These are phyloP conservation scores for Platerodrilus igneus DNA, from an alignment of 2,888 invertebrate species.

Conservation along the genomic window DNA sequence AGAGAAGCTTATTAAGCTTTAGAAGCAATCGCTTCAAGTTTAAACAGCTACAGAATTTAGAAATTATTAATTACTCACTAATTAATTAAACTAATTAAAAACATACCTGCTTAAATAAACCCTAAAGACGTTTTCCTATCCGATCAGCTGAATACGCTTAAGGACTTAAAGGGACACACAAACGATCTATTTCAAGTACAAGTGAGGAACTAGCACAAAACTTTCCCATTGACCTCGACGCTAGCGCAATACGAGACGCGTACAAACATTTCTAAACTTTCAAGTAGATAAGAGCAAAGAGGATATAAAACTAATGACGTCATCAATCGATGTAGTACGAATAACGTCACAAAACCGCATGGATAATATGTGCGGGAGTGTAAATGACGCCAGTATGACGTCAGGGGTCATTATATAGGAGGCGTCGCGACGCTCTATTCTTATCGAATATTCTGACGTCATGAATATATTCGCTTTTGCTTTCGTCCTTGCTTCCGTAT, in stretches of 20 bases:
- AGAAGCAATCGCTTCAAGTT: no score
- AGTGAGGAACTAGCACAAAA: conserved; percentile 23
- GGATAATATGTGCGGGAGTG: conserved; percentile 35
- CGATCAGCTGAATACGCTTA: no score
- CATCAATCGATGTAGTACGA: conserved; percentile 35
- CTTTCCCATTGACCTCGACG: conserved; percentile 39
- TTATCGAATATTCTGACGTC: conserved; percentile 38
- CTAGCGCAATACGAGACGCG: conserved; percentile 29
- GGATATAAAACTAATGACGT: conserved; percentile 33
- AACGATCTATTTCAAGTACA: conserved; percentile 12
- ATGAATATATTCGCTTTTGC: conserved; percentile 26
- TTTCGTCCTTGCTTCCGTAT: conserved; percentile 20
- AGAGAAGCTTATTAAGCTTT: no score
- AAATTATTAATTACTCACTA: no score
- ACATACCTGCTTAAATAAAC: no score
- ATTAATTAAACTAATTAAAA: no score
- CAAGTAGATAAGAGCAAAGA: conserved; percentile 15
- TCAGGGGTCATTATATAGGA: conserved; percentile 31
- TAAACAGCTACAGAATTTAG: no score
- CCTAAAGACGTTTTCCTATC: no score
- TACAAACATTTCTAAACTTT: conserved; percentile 17
- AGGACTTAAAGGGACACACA: conserved; percentile 12
- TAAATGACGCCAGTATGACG: conserved; percentile 38
- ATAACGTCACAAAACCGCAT: conserved; percentile 35
- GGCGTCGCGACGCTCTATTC: conserved; percentile 36